phyloP scores from a whole-genome alignment of 2,113 vertebrate species.

The Triplophysa siluroides region DNA sequence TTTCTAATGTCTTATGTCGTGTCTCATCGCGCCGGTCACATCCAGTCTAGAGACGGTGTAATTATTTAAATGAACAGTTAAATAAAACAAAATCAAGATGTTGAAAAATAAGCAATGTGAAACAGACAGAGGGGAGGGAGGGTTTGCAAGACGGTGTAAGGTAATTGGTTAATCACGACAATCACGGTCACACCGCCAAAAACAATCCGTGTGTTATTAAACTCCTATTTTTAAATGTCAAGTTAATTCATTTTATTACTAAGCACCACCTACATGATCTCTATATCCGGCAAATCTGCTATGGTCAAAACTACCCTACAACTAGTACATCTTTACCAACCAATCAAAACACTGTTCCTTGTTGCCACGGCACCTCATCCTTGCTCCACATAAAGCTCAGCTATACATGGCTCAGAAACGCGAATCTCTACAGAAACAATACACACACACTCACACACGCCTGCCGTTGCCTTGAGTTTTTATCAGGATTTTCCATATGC shows the following conservation, averaged over 20 bases:
- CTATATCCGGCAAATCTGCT: conserved; percentile 14
- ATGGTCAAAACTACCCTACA: conserved; percentile 35
- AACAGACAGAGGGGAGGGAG: no score
- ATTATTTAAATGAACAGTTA: no score
- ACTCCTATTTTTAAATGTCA: neutral
- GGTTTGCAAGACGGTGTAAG: no score
- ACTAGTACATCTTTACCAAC: conserved; percentile 47
- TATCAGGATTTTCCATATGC: conserved; percentile 53
- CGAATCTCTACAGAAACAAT: conserved; percentile 20
- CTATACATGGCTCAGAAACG: conserved; percentile 20
- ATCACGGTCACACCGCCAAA: no score
- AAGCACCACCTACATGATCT: neutral
- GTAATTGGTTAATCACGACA: no score
- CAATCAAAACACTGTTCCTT: conserved; percentile 51
- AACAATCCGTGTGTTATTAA: no score
- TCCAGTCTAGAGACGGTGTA: no score
- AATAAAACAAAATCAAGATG: no score
- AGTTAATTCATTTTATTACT: neutral
- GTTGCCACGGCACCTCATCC: conserved; percentile 54
- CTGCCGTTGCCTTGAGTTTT: conserved; percentile 40
- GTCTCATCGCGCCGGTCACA: no score
- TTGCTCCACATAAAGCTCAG: conserved; percentile 31
- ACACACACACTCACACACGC: neutral
- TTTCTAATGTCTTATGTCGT: no score
- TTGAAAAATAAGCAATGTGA: no score